Evolutionary conservation across 2,797 vertebrate species (phyloP), one percentile per base, ranked within the genome.

Genomic region (Nasua narica): DNA sequence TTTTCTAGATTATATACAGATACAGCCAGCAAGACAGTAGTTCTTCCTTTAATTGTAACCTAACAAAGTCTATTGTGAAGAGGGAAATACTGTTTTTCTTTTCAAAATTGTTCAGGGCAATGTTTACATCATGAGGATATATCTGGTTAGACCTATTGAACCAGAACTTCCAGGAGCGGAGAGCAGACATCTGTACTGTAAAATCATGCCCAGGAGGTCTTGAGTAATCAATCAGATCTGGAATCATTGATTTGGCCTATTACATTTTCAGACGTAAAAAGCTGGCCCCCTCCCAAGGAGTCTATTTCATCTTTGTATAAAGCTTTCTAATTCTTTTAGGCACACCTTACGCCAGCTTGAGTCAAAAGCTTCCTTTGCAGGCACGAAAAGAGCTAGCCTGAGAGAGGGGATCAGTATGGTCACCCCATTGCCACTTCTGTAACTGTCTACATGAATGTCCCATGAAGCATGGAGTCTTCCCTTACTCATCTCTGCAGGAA

Each of bases 181-280:
- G 19, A 87, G 12, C 35, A 77, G 48, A 67, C 70, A 52, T 82
- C 27, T 54, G 40, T 56, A 29, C 76, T 72, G 0, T 62, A 86
- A 95, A 95, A 95, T 77, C 54, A 94, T 29, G 46, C 18, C 67
- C 18, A 50, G 65, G 43, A 72, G 27, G 5, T 52, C 72, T 9
- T 72, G 25, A 78, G 32, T 91, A 90, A 95, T 94, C 65, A 67
- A 25, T 90, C 16, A 16, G 37, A 90, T 90, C 67, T 69, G 65
- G 94, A 97, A 82, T 15, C 48, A 77, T 48, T 65, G 46, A 90
- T 93, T 40, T 96, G 67, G 56, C 62, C 67, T 84, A 69, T 84
- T 96, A 96, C 29, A 65, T 95, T 94, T 92, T 79, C 35, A 91
- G 58, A 95, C 58, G 29, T 88, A n/a, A 95, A 82, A 85, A 29